These are phyloP conservation scores for Gasteruption jaculator DNA, from an alignment of 2,888 invertebrate genomes.

Conservation along the genomic window DNA sequence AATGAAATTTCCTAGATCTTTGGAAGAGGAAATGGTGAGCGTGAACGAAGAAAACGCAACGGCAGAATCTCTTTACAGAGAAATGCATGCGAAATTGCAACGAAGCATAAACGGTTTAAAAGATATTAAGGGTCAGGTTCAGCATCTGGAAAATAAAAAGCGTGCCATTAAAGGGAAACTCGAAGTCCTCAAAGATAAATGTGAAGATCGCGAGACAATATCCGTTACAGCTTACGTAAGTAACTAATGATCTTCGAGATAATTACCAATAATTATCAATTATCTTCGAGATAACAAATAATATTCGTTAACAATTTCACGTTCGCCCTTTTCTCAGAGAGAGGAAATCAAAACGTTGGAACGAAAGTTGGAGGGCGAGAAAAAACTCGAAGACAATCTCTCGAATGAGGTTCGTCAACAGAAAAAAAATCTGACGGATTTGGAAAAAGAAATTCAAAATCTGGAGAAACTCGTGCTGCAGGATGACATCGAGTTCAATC, in stretches of 20 bases:
- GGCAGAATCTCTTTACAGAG: slow-evolving; percentile 16
- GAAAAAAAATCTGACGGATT: slow-evolving; percentile 40
- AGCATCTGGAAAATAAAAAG: too few species aligned
- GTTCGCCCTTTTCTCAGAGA: slow-evolving; percentile 33
- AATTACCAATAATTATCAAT: not conserved
- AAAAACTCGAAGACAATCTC: slow-evolving; percentile 30
- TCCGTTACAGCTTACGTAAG: slow-evolving; percentile 35
- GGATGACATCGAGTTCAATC: slow-evolving; percentile 30
- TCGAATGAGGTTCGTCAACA: slow-evolving; percentile 41
- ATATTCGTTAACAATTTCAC: not conserved
- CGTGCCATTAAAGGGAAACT: slow-evolving; percentile 25
- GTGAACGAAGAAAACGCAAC: slow-evolving; percentile 23
- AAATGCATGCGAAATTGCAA: slow-evolving; percentile 26
- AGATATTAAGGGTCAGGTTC: slow-evolving; percentile 22
- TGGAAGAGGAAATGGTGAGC: slow-evolving; percentile 34
- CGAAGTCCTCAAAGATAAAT: slow-evolving; percentile 34
- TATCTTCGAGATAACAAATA: too few species aligned
- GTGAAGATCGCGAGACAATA: slow-evolving; percentile 25
- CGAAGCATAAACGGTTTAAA: slow-evolving; percentile 25
- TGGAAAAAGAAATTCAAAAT: slow-evolving; percentile 48
- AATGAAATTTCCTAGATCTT: slow-evolving; percentile 25
- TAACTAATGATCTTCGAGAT: slow-evolving; percentile 13
- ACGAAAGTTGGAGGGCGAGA: slow-evolving; percentile 30
- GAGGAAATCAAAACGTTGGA: slow-evolving; percentile 51
- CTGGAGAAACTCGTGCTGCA: too few species aligned